Evolutionary conservation across 1,140 invertebrate species (phyloP).

Genomic region (Pseudobourletiella spinata): DNA sequence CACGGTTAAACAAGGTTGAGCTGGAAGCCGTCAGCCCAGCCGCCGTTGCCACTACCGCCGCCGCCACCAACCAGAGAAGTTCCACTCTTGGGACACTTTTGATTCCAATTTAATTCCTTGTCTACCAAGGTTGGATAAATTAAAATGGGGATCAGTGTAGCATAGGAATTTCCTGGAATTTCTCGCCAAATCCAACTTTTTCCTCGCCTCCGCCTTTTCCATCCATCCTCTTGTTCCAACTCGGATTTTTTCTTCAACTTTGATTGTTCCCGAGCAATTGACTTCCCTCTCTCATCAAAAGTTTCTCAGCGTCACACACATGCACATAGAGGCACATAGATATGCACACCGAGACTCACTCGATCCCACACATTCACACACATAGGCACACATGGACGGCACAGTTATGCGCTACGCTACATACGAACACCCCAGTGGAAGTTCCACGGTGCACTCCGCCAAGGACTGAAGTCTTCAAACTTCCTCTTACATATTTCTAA

Average conservation of each 20-base stretch:
- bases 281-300: not conserved
- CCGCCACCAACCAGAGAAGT: not conserved
- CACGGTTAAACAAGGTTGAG: not conserved
- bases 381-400: not conserved
- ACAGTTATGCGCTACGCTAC: too few relatives aligned
- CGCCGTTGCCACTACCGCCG: not conserved
- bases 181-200: constrained; percentile 18
- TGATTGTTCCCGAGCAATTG: not conserved
- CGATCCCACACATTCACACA: not conserved
- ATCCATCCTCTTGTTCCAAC: constrained; percentile 11
- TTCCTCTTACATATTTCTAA: too few relatives aligned
- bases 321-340: too few relatives aligned
- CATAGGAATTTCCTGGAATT: constrained; percentile 28
- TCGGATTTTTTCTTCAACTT: not conserved
- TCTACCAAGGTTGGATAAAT: constrained; percentile 19
- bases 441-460: too few relatives aligned
- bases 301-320: too few relatives aligned
- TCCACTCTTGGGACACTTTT: not conserved
- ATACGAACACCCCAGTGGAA: too few relatives aligned
- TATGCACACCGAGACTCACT: not conserved
- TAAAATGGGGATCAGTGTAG: constrained; percentile 23
- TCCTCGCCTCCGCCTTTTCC: constrained; percentile 9
- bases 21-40: not conserved
- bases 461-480: too few relatives aligned
- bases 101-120: not conserved